Evolutionary conservation across 2,113 vertebrate species (phyloP).

Genomic region (Pelodiscus sinensis): DNA sequence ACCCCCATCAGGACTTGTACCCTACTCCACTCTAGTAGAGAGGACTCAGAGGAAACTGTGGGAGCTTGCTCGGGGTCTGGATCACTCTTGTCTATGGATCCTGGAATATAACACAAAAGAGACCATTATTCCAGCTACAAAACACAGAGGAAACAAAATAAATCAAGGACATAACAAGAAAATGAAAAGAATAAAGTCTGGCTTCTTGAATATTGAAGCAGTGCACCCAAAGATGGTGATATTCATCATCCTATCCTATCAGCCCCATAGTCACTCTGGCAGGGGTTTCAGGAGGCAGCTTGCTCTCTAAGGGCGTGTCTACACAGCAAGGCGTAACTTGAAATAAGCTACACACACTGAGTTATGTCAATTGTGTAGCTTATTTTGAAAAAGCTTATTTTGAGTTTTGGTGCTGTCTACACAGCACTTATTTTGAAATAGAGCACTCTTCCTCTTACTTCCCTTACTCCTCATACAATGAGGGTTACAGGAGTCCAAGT

Average conservation of each 20-base stretch:
- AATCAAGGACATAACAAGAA: not conserved
- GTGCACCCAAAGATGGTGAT: not conserved
- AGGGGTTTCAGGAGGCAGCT: not conserved
- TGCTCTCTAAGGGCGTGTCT: not conserved
- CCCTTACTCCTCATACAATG: too few species aligned
- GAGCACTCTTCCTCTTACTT: too few species aligned
- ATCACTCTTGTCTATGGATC: not conserved
- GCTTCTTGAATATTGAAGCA: not conserved
- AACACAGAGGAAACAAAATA: not conserved
- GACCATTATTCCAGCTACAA: not conserved
- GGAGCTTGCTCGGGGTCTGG: not conserved
- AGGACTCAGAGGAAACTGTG: not conserved
- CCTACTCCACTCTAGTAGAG: not conserved
- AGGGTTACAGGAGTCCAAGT: too few species aligned
- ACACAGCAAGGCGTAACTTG: too few species aligned
- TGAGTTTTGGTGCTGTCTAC: too few species aligned
- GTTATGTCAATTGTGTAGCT: too few species aligned
- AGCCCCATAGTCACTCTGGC: not conserved
- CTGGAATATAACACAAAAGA: not conserved
- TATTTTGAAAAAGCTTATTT: too few species aligned
- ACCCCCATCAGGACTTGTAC: not conserved
- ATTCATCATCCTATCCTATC: too few species aligned
- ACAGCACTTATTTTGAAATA: too few species aligned
- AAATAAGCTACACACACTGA: too few species aligned
- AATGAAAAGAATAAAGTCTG: not conserved